Evolutionary conservation across 2,113 vertebrate species (phyloP).

Genomic region (Anoura caudifer): DNA sequence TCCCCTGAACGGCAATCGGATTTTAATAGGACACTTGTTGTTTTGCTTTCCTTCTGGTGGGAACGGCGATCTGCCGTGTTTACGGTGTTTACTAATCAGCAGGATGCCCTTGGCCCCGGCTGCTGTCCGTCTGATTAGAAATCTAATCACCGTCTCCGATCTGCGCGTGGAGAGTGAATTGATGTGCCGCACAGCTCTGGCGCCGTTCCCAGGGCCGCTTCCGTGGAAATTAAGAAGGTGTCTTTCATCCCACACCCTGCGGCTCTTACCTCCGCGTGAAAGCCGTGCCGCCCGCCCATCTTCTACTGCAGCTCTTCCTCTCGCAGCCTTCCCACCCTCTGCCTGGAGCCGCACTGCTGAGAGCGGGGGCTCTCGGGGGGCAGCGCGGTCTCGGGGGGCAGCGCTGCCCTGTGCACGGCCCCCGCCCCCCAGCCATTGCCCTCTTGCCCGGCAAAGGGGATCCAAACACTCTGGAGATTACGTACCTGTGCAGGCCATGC

Average conservation of each 20-base stretch:
- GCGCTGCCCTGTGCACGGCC: background rate
- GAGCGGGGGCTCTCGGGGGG: background rate
- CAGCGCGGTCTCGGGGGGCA: too few species aligned
- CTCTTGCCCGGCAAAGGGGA: background rate
- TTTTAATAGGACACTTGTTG: background rate
- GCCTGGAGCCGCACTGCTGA: background rate
- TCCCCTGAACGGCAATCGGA: background rate
- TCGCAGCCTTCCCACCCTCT: background rate
- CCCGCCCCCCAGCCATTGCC: background rate
- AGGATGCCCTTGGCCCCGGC: background rate
- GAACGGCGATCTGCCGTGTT: background rate
- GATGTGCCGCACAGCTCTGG: background rate
- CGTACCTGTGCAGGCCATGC: background rate
- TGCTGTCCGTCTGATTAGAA: background rate
- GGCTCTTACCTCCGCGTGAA: background rate
- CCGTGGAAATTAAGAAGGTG: background rate
- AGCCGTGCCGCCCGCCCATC: background rate
- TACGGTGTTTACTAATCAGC: background rate
- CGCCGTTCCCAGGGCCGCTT: background rate
- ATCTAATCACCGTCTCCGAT: background rate
- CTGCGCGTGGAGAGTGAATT: background rate
- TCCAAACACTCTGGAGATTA: background rate
- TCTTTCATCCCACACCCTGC: background rate
- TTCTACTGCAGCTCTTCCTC: too few species aligned
- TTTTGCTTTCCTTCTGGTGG: background rate